Evolutionary conservation across 2,797 vertebrate species (phyloP).

Genomic region (Heterohyrax brucei): DNA sequence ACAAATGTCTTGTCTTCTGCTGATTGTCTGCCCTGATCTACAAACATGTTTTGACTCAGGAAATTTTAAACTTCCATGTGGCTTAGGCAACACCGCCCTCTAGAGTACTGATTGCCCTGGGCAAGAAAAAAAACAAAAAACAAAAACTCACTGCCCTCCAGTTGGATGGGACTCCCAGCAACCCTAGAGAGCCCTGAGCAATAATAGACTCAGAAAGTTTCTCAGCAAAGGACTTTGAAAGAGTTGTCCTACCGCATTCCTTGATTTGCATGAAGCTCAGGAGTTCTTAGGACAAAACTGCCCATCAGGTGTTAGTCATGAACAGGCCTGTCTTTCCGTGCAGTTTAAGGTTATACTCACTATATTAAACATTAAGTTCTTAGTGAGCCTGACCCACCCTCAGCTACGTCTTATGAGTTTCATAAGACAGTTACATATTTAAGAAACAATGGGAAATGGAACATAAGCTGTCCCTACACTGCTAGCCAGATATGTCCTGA

Average conservation of each 20-base stretch:
- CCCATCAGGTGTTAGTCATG: background rate
- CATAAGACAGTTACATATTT: background rate
- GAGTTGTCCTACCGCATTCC: background rate
- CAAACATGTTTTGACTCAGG: background rate
- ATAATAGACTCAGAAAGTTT: background rate
- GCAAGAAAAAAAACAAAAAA: background rate
- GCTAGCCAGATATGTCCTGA: background rate
- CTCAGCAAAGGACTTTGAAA: background rate
- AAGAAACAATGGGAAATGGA: background rate
- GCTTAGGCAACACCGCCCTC: background rate
- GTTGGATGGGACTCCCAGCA: too few relatives aligned
- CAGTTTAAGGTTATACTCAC: background rate
- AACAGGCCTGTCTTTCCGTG: background rate
- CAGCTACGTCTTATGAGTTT: background rate
- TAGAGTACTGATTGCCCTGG: background rate
- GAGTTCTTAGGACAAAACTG: background rate
- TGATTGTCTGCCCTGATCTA: background rate
- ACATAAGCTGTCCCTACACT: background rate
- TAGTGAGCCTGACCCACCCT: background rate
- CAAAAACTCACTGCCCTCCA: too few relatives aligned
- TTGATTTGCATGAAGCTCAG: background rate
- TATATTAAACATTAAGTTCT: background rate
- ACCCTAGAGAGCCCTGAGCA: too few relatives aligned
- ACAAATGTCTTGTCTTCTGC: background rate
- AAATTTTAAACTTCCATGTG: background rate